phyloP scores from a whole-genome alignment of 2,113 vertebrate species.

The Crotophaga sulcirostris region DNA sequence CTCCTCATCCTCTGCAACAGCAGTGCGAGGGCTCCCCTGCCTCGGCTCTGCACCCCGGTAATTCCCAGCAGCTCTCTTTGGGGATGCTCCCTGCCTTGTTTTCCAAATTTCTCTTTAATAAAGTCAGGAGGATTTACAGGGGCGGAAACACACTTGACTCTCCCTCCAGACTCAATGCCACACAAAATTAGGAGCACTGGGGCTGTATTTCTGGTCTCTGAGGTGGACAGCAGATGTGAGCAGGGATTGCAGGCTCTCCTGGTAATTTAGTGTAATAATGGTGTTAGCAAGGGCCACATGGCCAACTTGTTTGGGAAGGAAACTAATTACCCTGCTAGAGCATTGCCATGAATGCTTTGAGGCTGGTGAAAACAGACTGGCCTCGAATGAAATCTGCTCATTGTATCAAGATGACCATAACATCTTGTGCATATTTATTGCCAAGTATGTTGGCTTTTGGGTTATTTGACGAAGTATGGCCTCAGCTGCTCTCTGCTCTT shows the following conservation, averaged over 20 bases:
- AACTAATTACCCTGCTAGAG: constrained; percentile 1
- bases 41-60: not conserved
- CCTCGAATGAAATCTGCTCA: constrained; percentile 23
- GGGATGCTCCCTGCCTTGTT: not conserved
- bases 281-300: not conserved
- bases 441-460: constrained; percentile 34
- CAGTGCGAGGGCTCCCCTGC: fast-evolving
- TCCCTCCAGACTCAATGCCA: not conserved
- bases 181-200: not conserved
- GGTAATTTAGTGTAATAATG: constrained; percentile 8
- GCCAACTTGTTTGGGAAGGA: constrained; percentile 4
- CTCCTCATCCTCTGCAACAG: not conserved
- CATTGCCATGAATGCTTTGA: not conserved
- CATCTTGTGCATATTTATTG: not conserved
- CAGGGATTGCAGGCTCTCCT: not conserved
- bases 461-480: constrained; percentile 37
- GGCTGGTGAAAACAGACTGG: not conserved
- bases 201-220: not conserved
- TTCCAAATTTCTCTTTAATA: not conserved
- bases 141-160: not conserved
- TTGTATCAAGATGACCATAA: constrained; percentile 6
- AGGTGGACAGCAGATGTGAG: not conserved
- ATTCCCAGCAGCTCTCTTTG: not conserved
- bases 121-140: not conserved
- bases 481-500: constrained; percentile 67